A percentile compares a stretch with the other conserved stretches of the same genome.
Evolutionary conservation across 1,140 invertebrate species (phyloP).

Genomic region (Galendromus occidentalis): DNA sequence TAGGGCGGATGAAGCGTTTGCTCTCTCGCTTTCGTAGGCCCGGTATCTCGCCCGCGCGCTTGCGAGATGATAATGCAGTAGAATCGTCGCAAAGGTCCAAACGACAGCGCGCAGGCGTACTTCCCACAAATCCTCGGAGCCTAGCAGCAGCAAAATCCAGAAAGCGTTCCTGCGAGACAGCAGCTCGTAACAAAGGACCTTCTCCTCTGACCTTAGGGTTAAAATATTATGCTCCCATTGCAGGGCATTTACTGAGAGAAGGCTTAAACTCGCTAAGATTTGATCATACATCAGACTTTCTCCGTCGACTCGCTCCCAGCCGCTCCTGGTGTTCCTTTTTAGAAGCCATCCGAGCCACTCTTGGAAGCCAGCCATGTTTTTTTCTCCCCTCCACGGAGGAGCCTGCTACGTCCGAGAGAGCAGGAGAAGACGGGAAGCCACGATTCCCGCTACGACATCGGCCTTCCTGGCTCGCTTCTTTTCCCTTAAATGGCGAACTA

Average conservation of each 20-base stretch:
- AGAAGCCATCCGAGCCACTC: slow-evolving; percentile 1
- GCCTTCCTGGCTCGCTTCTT: too few species aligned
- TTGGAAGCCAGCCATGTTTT: slow-evolving; percentile 1
- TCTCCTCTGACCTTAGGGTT: not conserved
- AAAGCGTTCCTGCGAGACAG: too few species aligned
- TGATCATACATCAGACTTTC: slow-evolving; percentile 10
- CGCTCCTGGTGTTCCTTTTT: not conserved
- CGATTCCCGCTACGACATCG: not conserved
- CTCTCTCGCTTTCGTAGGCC: too few species aligned
- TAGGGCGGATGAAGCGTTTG: too few species aligned
- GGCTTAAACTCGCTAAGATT: slow-evolving; percentile 3
- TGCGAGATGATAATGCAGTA: too few species aligned
- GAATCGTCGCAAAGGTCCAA: too few species aligned
- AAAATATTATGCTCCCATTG: slow-evolving; percentile 10
- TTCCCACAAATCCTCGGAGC: too few species aligned
- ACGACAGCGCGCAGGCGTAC: too few species aligned
- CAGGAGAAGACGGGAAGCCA: not conserved
- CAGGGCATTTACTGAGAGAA: slow-evolving; percentile 3
- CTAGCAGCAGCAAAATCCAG: too few species aligned
- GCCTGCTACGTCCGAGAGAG: not conserved
- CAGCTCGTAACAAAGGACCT: too few species aligned
- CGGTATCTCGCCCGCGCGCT: too few species aligned
- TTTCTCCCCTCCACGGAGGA: not conserved
- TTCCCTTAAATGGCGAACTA: too few species aligned
- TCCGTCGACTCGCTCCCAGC: not conserved